Percentiles rank a stretch among this genome's conserved stretches.
Evolutionary conservation across 2,113 vertebrate species (phyloP).

Genomic region (Pseudorhombus dupliciocellatus): DNA sequence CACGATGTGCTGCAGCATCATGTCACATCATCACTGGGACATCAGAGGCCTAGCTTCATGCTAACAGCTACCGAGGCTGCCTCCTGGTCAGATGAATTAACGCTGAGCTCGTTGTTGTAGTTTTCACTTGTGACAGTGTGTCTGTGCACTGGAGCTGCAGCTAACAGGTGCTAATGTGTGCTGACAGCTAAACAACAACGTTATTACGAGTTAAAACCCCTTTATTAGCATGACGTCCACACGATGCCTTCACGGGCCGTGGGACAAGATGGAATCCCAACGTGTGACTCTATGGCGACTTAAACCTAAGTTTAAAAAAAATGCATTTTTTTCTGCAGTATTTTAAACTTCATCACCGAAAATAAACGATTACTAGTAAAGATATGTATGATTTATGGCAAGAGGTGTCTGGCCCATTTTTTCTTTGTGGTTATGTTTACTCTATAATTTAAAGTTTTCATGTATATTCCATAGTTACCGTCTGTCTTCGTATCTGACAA

Average conservation of each 20-base stretch:
- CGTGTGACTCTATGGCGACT: not conserved
- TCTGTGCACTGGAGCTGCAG: rapidly evolving
- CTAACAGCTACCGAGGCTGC: constrained; percentile 52
- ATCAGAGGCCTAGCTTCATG: constrained; percentile 45
- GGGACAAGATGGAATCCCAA: constrained; percentile 1
- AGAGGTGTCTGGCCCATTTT: too few species aligned
- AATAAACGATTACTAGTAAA: too few species aligned
- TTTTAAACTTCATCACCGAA: not conserved
- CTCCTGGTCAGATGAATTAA: not conserved
- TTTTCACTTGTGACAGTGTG: rapidly evolving
- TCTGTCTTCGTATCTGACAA: too few species aligned
- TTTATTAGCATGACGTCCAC: constrained; percentile 63
- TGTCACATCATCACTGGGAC: not conserved
- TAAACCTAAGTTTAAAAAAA: not conserved
- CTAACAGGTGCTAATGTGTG: not conserved
- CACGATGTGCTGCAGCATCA: rapidly evolving
- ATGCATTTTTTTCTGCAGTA: not conserved
- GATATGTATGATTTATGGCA: too few species aligned
- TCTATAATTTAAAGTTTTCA: too few species aligned
- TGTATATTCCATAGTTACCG: too few species aligned
- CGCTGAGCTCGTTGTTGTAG: not conserved
- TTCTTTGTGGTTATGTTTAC: too few species aligned
- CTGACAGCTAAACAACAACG: constrained; percentile 15
- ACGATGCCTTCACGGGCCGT: constrained; percentile 40
- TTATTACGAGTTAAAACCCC: constrained; percentile 63